Conservation (phyloP, 2,113 vertebrate genomes). For the Jacana jacana region DNA sequence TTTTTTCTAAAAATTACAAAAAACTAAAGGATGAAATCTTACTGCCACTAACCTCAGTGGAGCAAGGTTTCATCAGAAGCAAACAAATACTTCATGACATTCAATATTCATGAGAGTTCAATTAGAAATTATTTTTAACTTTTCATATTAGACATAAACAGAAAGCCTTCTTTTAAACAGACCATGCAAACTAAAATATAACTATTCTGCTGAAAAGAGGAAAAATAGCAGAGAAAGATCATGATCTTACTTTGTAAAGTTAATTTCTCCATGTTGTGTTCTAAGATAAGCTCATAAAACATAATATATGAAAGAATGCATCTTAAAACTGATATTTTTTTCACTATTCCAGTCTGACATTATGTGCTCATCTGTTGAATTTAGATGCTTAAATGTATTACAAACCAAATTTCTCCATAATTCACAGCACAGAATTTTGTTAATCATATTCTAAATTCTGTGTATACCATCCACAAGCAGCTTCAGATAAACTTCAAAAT, state of each 20-base stretch:
- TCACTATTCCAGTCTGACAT: constrained; percentile 24
- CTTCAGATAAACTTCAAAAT: too few relatives aligned
- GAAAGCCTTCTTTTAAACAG: neutral
- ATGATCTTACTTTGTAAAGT: neutral
- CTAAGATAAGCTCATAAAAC: neutral
- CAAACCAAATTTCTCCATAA: neutral
- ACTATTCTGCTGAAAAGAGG: neutral
- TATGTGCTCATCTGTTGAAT: constrained; percentile 2
- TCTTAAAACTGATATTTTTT: neutral
- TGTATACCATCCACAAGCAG: too few relatives aligned
- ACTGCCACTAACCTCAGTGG: neutral
- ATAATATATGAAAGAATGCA: constrained; percentile 4
- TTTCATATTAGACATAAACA: constrained; percentile 20
- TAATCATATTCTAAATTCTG: too few relatives aligned
- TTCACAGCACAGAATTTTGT: neutral
- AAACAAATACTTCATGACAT: neutral
- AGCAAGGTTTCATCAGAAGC: neutral
- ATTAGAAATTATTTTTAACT: constrained; percentile 25
- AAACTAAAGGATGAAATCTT: constrained; percentile 6
- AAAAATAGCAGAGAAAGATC: constrained; percentile 25
- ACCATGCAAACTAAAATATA: neutral
- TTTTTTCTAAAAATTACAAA: constrained; percentile 34
- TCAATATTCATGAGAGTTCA: neutral
- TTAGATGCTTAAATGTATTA: neutral
- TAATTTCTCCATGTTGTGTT: constrained; percentile 19